Percentiles rank a stretch among this genome's conserved stretches.
Evolutionary conservation across 2,113 vertebrate species (phyloP).

Genomic region (Vombatus ursinus): DNA sequence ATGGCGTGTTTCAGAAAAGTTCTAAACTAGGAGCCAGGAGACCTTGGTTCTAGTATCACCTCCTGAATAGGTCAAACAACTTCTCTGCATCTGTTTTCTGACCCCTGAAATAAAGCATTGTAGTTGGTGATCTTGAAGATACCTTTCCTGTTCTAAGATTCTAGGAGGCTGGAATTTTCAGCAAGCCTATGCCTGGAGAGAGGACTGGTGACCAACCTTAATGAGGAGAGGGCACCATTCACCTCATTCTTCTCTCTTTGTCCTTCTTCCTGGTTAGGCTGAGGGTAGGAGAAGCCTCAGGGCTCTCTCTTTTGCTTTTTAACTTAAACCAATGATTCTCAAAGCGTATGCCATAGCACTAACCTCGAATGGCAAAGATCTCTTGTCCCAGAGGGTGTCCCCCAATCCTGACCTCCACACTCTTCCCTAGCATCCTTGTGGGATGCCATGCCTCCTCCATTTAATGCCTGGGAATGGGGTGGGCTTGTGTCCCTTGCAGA

Average conservation of each 20-base stretch:
- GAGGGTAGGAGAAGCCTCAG: neutral
- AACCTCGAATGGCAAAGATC: neutral
- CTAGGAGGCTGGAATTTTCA: neutral
- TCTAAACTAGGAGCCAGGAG: neutral
- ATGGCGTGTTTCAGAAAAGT: slow-evolving; percentile 7
- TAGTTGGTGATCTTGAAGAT: neutral
- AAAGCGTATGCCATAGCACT: neutral
- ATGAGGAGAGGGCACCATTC: neutral
- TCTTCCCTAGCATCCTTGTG: neutral
- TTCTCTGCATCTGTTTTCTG: neutral
- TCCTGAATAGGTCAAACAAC: neutral
- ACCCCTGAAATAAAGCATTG: neutral
- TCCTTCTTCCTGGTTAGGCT: neutral
- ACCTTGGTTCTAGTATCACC: neutral
- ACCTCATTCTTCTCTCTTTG: neutral
- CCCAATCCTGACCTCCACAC: neutral
- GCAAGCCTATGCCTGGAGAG: neutral
- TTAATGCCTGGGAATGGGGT: slow-evolving; percentile 69
- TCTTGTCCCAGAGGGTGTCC: neutral
- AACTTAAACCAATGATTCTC: neutral
- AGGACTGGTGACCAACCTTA: neutral
- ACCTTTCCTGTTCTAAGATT: neutral
- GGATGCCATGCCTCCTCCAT: slow-evolving; percentile 49
- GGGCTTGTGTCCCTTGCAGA: slow-evolving; percentile 77
- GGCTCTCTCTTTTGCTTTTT: neutral